phyloP scores from a whole-genome alignment of 2,797 vertebrate species.

The Heliangelus exortis region DNA sequence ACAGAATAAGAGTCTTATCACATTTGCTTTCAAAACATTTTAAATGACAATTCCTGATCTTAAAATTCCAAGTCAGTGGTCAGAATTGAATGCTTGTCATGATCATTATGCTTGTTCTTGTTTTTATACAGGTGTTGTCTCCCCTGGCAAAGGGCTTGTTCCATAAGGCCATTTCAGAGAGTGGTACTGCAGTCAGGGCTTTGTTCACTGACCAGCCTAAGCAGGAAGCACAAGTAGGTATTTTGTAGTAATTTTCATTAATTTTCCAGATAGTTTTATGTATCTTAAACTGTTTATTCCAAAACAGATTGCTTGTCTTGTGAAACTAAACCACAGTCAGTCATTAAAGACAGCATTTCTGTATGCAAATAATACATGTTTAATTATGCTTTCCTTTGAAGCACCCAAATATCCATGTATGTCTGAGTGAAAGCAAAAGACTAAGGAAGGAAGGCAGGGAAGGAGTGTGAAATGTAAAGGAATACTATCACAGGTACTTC shows the following conservation, averaged over 20 bases:
- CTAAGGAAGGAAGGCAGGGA: not conserved
- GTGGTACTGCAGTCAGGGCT: constrained; percentile 73
- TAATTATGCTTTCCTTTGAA: not conserved
- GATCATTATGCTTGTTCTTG: not conserved
- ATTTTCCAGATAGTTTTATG: not conserved
- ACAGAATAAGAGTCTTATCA: not conserved
- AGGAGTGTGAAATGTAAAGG: not conserved
- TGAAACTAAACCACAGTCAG: not conserved
- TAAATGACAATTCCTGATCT: not conserved
- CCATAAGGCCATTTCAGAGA: constrained; percentile 88
- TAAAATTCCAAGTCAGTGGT: not conserved
- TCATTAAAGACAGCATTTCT: not conserved
- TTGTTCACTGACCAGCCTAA: constrained; percentile 8
- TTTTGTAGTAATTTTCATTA: not conserved
- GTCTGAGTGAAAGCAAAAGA: not conserved
- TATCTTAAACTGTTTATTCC: not conserved
- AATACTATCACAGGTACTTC: not conserved
- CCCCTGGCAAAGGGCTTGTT: constrained; percentile 84
- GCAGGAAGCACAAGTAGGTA: constrained; percentile 31
- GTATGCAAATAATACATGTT: not conserved
- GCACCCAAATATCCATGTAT: not conserved
- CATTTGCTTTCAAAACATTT: not conserved
- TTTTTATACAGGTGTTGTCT: constrained; percentile 80
- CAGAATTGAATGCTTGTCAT: not conserved
- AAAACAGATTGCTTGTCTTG: not conserved